These are phyloP conservation scores for Oenanthe melanoleuca DNA, from an alignment of 2,113 vertebrate species.

Conservation along the genomic window DNA sequence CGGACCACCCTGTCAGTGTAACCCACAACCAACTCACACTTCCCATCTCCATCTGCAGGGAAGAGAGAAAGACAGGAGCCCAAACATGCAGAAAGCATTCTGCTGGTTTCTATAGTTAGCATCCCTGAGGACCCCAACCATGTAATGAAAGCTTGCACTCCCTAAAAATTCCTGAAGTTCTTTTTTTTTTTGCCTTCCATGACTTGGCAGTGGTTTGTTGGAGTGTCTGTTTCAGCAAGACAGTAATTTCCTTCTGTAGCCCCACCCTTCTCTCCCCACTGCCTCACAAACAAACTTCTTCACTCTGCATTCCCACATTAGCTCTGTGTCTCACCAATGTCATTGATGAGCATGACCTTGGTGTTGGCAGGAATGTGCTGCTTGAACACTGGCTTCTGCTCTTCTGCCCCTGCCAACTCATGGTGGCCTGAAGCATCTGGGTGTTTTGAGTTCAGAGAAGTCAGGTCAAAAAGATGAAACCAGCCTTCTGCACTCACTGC, in stretches of 20 bases:
- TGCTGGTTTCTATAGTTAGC: background rate
- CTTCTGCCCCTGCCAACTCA: conserved; percentile 79
- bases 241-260: background rate
- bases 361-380: conserved; percentile 98
- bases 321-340: conserved; percentile 83
- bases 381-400: conserved; percentile 89
- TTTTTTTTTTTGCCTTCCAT: background rate
- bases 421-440: conserved; percentile 84
- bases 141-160: background rate
- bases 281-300: background rate
- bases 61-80: background rate
- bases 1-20: conserved; percentile 97
- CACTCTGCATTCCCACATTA: background rate
- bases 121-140: background rate
- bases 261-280: no score
- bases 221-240: background rate
- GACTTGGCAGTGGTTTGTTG: background rate
- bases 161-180: background rate
- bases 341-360: conserved; percentile 95
- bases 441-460: conserved; percentile 71
- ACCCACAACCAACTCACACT: conserved; percentile 90
- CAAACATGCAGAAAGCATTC: background rate
- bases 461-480: conserved; percentile 95
- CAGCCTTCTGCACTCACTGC: conserved; percentile 94
- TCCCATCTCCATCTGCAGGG: conserved; percentile 89